Percentiles rank a stretch among this genome's conserved stretches.
phyloP scores from a whole-genome alignment of 1,140 invertebrate species.

The Cepaea nemoralis region DNA sequence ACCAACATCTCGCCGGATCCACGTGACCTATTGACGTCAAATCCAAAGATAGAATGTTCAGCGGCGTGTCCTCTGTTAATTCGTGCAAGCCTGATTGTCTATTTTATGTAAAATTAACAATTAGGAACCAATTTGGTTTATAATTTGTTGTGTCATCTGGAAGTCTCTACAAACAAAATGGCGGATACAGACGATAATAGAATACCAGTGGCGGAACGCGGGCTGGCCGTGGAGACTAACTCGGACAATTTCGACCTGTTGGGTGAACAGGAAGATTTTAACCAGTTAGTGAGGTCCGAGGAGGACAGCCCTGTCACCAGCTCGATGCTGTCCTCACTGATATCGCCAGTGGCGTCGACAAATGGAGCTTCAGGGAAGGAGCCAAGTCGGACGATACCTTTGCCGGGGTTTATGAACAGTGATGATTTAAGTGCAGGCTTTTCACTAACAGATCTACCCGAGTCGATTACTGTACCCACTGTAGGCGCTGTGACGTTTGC shows the following conservation, averaged over 20 bases:
- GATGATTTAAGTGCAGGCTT: background rate
- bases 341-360: background rate
- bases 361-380: background rate
- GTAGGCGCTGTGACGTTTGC: background rate
- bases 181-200: constrained; percentile 6
- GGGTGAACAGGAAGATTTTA: background rate
- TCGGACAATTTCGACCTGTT: background rate
- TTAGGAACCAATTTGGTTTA: too few species aligned
- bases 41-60: too few species aligned
- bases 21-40: too few species aligned
- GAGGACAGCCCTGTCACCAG: too few species aligned
- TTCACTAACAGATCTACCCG: background rate
- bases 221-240: background rate
- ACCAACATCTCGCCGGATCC: too few species aligned
- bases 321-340: background rate
- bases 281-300: background rate
- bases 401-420: background rate
- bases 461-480: background rate
- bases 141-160: too few species aligned
- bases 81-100: too few species aligned
- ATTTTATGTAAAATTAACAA: too few species aligned
- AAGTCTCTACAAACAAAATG: too few species aligned
- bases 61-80: too few species aligned
- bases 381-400: background rate
- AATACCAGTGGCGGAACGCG: background rate